Evolutionary conservation across 2,113 vertebrate genomes (phyloP).

Genomic region (Edolisoma coerulescens): DNA sequence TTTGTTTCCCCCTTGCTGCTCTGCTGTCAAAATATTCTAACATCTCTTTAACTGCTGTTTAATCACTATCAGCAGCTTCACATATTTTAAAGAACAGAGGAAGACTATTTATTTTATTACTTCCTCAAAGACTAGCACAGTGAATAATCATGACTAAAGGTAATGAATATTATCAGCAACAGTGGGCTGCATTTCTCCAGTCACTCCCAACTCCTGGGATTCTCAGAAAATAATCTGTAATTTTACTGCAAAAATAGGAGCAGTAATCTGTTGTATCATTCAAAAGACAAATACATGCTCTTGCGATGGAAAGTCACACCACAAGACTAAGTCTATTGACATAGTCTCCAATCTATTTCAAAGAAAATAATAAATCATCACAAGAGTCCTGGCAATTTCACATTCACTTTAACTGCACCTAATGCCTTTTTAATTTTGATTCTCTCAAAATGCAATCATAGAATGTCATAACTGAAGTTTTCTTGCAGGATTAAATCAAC

Average conservation of each 20-base stretch:
- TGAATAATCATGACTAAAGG: neutral
- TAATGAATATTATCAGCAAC: neutral
- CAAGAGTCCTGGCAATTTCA: neutral
- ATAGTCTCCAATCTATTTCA: neutral
- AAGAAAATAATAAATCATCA: neutral
- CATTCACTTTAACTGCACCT: neutral
- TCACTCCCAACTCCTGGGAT: neutral
- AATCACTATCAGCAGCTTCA: neutral
- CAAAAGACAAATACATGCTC: neutral
- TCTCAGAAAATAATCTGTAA: neutral
- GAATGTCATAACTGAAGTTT: neutral
- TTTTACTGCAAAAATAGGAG: neutral
- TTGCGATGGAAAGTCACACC: neutral
- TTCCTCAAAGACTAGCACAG: neutral
- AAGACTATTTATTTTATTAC: neutral
- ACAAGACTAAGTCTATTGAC: neutral
- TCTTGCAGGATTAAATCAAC: neutral
- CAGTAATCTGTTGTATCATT: neutral
- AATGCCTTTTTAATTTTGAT: constrained; percentile 3
- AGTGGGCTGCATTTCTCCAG: neutral
- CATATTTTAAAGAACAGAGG: constrained; percentile 5
- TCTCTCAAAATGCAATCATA: neutral
- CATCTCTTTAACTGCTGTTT: constrained; percentile 23
- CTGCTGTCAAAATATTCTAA: constrained; percentile 18
- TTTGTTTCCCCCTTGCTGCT: neutral